Conservation (phyloP, 2,797 vertebrate genomes). For the Spea hammondii region DNA sequence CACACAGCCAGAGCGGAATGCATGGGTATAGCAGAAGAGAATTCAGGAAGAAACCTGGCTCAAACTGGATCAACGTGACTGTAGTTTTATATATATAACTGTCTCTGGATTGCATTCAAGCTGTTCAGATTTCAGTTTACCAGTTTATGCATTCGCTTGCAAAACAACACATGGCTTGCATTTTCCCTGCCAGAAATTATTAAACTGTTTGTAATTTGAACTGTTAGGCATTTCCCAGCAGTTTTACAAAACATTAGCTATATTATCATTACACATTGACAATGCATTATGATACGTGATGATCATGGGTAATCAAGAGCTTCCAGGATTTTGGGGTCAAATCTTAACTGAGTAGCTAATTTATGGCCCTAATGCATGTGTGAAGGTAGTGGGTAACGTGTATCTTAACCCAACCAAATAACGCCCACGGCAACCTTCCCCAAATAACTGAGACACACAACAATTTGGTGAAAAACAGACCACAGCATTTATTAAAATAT, state of each 20-base stretch:
- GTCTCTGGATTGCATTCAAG: slow-evolving; percentile 18
- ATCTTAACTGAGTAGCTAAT: no score
- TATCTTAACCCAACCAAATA: no score
- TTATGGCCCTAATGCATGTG: no score
- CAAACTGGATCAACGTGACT: background rate
- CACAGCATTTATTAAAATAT: no score
- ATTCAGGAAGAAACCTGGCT: background rate
- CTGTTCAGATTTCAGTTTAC: slow-evolving; percentile 35
- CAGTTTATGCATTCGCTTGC: slow-evolving; percentile 20
- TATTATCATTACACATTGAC: no score
- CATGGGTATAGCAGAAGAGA: slow-evolving; percentile 10
- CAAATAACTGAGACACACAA: no score
- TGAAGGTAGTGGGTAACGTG: no score
- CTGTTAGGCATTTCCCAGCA: slow-evolving; percentile 9
- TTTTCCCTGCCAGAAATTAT: slow-evolving; percentile 26
- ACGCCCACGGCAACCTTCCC: no score
- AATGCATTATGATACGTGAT: no score
- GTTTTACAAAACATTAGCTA: background rate
- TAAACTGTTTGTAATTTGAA: slow-evolving; percentile 36
- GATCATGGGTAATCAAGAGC: no score
- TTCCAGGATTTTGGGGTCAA: no score
- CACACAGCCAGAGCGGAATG: slow-evolving; percentile 13
- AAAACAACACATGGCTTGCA: slow-evolving; percentile 34
- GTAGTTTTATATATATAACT: background rate
- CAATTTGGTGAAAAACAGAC: no score